A percentile compares a stretch with the other conserved stretches of the same genome.
Evolutionary conservation across 2,888 invertebrate genomes (phyloP).

Genomic region (Cryptosula pallasiana): DNA sequence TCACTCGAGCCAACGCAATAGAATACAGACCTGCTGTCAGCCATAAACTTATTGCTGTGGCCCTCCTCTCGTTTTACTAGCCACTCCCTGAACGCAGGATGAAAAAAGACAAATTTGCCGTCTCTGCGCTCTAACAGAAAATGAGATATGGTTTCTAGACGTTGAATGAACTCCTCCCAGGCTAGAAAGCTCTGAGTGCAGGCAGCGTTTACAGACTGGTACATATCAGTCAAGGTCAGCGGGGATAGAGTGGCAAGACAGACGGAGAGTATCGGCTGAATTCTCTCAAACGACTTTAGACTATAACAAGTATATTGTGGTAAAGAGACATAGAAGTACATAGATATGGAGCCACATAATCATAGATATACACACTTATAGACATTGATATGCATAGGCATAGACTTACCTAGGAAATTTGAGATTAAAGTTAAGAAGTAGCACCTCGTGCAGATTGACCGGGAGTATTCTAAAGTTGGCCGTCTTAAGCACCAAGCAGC

Average conservation of each 20-base stretch:
- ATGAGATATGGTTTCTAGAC: conserved; percentile 78
- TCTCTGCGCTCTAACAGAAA: conserved; percentile 84
- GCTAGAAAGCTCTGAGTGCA: conserved; percentile 71
- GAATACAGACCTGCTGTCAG: conserved; percentile 67
- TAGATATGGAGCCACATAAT: too few species aligned
- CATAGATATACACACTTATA: too few species aligned
- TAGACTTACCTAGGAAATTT: conserved; percentile 58
- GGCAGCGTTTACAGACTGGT: conserved; percentile 84
- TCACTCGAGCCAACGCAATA: too few species aligned
- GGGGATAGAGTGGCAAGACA: conserved; percentile 88
- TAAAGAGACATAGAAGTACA: too few species aligned
- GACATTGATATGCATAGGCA: conserved; percentile 4
- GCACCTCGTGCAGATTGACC: conserved; percentile 60
- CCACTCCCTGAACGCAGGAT: conserved; percentile 97
- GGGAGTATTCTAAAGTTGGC: conserved; percentile 73
- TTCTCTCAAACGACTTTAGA: conserved; percentile 78
- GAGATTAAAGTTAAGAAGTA: conserved; percentile 82
- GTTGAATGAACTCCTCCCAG: conserved; percentile 84
- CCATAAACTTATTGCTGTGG: conserved; percentile 85
- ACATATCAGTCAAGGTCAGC: conserved; percentile 81
- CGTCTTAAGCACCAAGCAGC: conserved; percentile 86
- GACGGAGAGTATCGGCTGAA: conserved; percentile 76
- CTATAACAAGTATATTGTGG: conserved; percentile 3
- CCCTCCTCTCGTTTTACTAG: conserved; percentile 65
- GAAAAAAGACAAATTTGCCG: conserved; percentile 94